Evolutionary conservation across 2,888 invertebrate genomes (phyloP), one percentile per base, ranked within the genome.

Genomic region (Osedax frankpressi): DNA sequence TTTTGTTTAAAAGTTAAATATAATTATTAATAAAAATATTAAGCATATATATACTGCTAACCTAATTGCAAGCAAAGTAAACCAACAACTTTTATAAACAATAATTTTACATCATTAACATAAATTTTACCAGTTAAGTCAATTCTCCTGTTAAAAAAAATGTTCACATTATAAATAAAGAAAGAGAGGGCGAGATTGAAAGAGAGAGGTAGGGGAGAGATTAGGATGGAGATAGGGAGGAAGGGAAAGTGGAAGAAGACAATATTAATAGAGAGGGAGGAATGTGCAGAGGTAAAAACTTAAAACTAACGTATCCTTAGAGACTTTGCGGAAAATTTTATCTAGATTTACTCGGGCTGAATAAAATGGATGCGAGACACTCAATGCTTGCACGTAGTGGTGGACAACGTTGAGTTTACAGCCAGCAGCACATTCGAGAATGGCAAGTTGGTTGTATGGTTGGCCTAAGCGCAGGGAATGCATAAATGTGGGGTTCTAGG

Each of bases 361-460:
- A 14, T 91, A 91, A 86, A 93, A 93, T 44, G 92, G 92, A 83
- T 91, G 90, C 80, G 90, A 89, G 72, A 92, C 91, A 11, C 91
- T 89, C 78, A 92, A 88, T 77, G 91, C 91, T 77, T 92, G 88
- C 75, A 91, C 89, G 85, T 93, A 92, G 86, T 91, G 91, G 86
- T 92, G 93, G 73, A 92, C 90, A 1, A 92, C 91, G 72, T 90
- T 89, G 76, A 93, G 87, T 80, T 90, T 89, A 81, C 92, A 83
- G 25, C 91, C 91, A 77, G 90, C 89, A 44, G 91, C 90, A 78
- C 91, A 90, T 83, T 91, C 90, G 77, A 93, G 86, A 69, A 93
- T 87, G 71, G 92, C 86, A 81, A 93, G 86, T 86, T 93, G 92
- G 85, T 93, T 93, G 85, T 92, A 93, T 0, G 93, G 92, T 84